These are phyloP conservation scores for Catostylus mosaicus DNA, from an alignment of 30 jellyfish, hydroid and myxozoan species.

Conservation along the genomic window DNA sequence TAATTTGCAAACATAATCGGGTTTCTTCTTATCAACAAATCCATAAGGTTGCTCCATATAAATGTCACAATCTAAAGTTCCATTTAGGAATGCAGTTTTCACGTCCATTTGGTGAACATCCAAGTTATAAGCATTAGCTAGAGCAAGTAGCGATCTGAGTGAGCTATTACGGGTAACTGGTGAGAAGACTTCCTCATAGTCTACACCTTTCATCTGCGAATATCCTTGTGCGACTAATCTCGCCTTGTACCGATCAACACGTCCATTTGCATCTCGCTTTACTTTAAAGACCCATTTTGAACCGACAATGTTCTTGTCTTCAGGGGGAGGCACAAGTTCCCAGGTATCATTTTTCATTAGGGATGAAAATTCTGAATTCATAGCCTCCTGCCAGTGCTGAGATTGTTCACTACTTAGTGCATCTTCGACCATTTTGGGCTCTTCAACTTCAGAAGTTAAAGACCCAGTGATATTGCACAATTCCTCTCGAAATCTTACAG, in stretches of 20 bases:
- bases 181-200: slow-evolving; percentile 6
- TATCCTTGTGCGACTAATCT: too few species aligned
- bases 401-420: slow-evolving; percentile 16
- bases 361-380: slow-evolving; percentile 33
- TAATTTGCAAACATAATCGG: slow-evolving; percentile 23
- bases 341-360: slow-evolving; percentile 45
- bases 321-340: slow-evolving; percentile 52
- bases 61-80: slow-evolving; percentile 24
- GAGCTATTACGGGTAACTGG: slow-evolving; percentile 36
- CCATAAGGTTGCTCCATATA: slow-evolving; percentile 49
- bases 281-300: slow-evolving; percentile 21
- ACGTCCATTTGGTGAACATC: slow-evolving; percentile 45
- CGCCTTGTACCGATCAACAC: neutral
- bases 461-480: neutral
- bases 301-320: slow-evolving; percentile 40
- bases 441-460: slow-evolving; percentile 19
- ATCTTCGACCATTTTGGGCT: slow-evolving; percentile 23
- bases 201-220: slow-evolving; percentile 11
- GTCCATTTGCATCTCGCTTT: neutral
- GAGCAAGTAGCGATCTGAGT: slow-evolving; percentile 8
- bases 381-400: slow-evolving; percentile 43
- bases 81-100: slow-evolving; percentile 38
- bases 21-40: slow-evolving; percentile 1
- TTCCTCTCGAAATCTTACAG: neutral
- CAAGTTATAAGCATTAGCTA: slow-evolving; percentile 2